Base-by-base conservation (phyloP, 2,797 vertebrate species). In the Karalla daura region DNA sequence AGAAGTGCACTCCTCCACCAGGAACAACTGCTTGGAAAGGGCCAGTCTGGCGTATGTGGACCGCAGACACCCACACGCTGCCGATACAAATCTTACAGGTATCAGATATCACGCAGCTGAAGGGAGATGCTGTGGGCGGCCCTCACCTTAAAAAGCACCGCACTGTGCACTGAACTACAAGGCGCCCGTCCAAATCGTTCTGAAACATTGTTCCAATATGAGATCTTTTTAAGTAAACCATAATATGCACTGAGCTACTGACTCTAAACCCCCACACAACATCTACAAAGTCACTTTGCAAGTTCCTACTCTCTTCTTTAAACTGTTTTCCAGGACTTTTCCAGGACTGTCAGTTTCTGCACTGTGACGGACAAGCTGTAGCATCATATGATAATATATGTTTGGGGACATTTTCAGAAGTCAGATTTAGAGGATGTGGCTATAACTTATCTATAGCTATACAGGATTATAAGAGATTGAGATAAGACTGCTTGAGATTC, bases 1-100 rank as follows among this genome's bases (percentile, higher is more conserved):
- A 82, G 69, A 45, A 20, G 56, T 68, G 62, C 55, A 63, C 62
- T 83, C 62, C 55, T 70, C 32, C 14, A 54, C 53, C 67, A 76
- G 39, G 45, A 64, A 73, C 49, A 64, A 59, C 65, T 52, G 20
- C 46, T 76, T 59, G 54, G 60, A 73, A 62, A 80, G 33, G n/a
- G 28, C 47, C 71, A 37, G 56, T 25, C 30, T 65, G 64, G 20
- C 62, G 24, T 58, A 80, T 79, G 46, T 60, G 62, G 58, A 62
- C 53, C 49, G 44, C n/a, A 53, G 52, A 51, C 60, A 45, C 20
- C 28, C n/a, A n/a, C n/a, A n/a, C n/a, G 2, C 36, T 30, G 41
- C 46, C 45, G 46, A 74, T 49, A 53, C 36, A 60, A 72, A 83
- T 70, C 65, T 60, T 70, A 33, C 24, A 54, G 40, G 56, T 69